Evolutionary conservation across 1,140 invertebrate genomes (phyloP).

Genomic region (Drosophila sucinea): DNA sequence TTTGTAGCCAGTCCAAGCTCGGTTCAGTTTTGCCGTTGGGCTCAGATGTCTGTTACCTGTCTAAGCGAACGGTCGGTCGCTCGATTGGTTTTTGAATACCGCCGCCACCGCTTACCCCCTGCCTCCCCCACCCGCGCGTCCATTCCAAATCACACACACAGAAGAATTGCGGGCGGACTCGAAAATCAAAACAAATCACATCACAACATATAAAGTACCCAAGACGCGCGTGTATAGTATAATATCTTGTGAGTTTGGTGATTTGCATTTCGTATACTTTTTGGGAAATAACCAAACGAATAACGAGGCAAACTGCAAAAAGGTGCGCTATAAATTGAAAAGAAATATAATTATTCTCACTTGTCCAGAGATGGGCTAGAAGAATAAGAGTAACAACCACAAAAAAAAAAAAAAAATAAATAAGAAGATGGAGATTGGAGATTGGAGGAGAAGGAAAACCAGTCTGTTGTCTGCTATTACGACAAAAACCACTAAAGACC

Average conservation of each 20-base stretch:
- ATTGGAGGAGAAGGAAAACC: conserved; percentile 14
- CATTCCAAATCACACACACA: no score
- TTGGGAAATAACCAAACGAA: conserved; percentile 2
- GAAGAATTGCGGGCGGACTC: conserved; percentile 18
- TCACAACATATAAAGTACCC: conserved; percentile 23
- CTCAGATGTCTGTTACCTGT: conserved; percentile 71
- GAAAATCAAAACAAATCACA: conserved; percentile 51
- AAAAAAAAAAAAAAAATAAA: neutral
- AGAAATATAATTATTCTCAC: conserved; percentile 18
- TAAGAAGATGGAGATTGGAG: neutral
- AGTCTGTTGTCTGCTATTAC: conserved; percentile 21
- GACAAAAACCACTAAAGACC: conserved; percentile 36
- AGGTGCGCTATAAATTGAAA: conserved; percentile 12
- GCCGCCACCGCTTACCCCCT: conserved; percentile 22
- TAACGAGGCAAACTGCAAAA: neutral
- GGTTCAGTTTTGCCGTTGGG: conserved; percentile 27
- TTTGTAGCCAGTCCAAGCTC: conserved; percentile 25
- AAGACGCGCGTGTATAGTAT: conserved; percentile 35
- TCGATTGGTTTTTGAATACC: conserved; percentile 18
- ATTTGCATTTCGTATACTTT: neutral
- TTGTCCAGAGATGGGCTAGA: neutral
- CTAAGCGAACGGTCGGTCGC: conserved; percentile 54
- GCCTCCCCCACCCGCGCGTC: neutral
- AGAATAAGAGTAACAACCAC: neutral
- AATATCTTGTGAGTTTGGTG: neutral